Conservation (phyloP, 2,113 vertebrate species). For the Tricholaema leucomelas region DNA sequence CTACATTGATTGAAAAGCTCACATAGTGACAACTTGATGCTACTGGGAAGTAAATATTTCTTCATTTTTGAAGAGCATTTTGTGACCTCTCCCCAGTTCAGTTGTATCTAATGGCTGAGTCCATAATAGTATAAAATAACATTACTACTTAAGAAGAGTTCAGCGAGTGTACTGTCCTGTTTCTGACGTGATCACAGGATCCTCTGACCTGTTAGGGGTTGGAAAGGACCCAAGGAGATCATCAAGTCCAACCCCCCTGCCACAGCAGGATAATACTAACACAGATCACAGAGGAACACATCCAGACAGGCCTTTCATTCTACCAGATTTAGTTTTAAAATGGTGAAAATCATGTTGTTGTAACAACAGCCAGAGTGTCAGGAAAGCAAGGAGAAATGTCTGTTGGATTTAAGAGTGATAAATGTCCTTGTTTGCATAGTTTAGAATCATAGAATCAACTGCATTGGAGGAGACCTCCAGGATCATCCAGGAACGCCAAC, state of each 20-base stretch:
- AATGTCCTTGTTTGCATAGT: neutral
- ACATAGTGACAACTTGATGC: neutral
- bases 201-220: too few species aligned
- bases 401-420: neutral
- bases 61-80: neutral
- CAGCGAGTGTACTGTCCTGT: neutral
- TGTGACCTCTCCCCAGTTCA: constrained; percentile 1
- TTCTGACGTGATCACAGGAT: neutral
- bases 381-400: neutral
- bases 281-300: too few species aligned
- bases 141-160: neutral
- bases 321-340: neutral
- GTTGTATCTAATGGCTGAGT: constrained; percentile 10
- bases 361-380: neutral
- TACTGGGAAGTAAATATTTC: constrained; percentile 15
- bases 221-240: too few species aligned
- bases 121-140: neutral
- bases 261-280: too few species aligned
- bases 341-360: neutral
- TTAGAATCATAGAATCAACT: too few species aligned
- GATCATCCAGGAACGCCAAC: too few species aligned
- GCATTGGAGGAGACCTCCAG: too few species aligned
- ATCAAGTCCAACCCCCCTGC: too few species aligned
- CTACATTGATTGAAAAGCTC: constrained; percentile 26
- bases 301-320: too few species aligned